Percentiles rank a stretch among this genome's conserved stretches.
Conservation (phyloP, 2,797 vertebrate species). For the Anas bahamensis region DNA sequence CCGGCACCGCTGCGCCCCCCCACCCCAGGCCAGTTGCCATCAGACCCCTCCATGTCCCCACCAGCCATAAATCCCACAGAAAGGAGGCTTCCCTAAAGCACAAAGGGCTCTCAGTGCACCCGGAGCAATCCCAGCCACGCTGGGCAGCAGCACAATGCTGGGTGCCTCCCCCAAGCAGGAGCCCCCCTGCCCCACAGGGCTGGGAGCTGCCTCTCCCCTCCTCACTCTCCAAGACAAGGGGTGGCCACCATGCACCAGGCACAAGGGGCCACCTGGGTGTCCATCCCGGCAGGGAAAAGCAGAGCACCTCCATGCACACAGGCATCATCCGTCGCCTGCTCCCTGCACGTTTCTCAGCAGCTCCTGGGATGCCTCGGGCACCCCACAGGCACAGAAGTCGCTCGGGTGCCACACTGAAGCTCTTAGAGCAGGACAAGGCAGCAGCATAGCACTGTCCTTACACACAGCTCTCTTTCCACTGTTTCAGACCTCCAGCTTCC, state of each 20-base stretch:
- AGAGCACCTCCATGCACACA: fast-evolving
- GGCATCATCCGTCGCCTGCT: fast-evolving
- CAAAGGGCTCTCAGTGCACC: neutral
- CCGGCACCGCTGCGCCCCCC: too few relatives aligned
- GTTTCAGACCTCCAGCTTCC: fast-evolving
- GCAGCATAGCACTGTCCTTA: neutral
- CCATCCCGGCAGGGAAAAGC: fast-evolving
- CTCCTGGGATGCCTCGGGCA: fast-evolving
- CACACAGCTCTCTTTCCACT: neutral
- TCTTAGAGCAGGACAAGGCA: neutral
- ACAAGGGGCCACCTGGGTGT: too few relatives aligned
- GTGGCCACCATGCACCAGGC: too few relatives aligned
- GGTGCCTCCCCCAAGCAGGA: fast-evolving
- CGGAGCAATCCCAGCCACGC: neutral
- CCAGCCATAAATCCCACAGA: too few relatives aligned
- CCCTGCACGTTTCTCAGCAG: fast-evolving
- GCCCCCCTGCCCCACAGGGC: fast-evolving
- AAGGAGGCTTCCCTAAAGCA: too few relatives aligned
- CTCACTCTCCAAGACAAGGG: fast-evolving
- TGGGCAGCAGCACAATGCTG: too few relatives aligned
- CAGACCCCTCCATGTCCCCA: too few relatives aligned
- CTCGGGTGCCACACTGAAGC: fast-evolving
- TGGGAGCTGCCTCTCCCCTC: too few relatives aligned
- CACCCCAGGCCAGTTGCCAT: too few relatives aligned
- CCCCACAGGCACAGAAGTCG: fast-evolving